Evolutionary conservation across 2,113 vertebrate species (phyloP), one percentile per base, ranked within the genome.

Genomic region (Sula dactylatra): DNA sequence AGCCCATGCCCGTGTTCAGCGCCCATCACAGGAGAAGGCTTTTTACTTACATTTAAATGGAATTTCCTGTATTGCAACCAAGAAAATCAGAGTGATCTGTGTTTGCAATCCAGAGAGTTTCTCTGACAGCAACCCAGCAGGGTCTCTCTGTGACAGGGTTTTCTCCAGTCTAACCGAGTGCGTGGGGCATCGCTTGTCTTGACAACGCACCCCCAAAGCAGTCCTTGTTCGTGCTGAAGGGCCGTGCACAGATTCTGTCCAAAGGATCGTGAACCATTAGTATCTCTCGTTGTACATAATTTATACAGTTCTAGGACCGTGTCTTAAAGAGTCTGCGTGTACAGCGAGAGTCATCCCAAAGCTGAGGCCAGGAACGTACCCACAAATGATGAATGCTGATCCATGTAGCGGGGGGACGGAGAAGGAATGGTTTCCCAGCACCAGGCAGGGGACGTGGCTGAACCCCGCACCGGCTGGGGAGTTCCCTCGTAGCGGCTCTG

Each of bases 241-340:
- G 1, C 17, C 59, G 22, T 0, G 5, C 4, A 16, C 2, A 24
- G 61, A 9, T 24, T 24, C 61, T 25, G 6, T 2, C 10, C 20
- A 16, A 16, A 36, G 54, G 38, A 21, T 40, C 21, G 7, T 4
- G 29, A 10, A 31, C 45, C 16, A 4, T 38, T 13, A n/a, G 29
- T 4, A 10, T 8, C 29, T 40, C 34, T 40, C 45, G 10, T 34
- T 5, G 2, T 7, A 25, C 8, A 4, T 10, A 6, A 25, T 25
- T 38, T 25, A 13, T 7, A 34, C 3, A 29, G 26, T 20, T 42
- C 61, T 29, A 20, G 9, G 9, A 14, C 38, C 19, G 17, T 6
- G 13, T 22, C n/a, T 38, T 65, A 36, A 77, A 29, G 38, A 70
- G 21, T 7, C 54, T 44, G 54, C 36, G 21, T 0, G 6, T 3